Evolutionary conservation across 2,888 invertebrate species (phyloP).

Genomic region (Plagiodera versicolora): DNA sequence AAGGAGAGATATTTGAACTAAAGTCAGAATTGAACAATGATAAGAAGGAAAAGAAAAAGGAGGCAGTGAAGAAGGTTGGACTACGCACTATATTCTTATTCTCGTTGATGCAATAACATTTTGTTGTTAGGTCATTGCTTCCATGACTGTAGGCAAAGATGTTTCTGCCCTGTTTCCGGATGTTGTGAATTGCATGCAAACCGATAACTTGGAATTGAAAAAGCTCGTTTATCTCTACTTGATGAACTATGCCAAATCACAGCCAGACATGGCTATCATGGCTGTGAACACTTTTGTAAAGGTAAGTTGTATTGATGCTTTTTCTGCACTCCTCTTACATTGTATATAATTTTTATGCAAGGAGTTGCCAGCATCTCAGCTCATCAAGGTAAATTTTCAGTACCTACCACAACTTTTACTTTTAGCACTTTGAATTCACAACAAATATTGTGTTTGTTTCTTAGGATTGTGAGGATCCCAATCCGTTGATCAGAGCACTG

Average conservation of each 20-base stretch:
- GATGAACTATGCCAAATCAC: slow-evolving; percentile 99
- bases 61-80: slow-evolving; percentile 99
- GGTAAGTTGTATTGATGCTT: slow-evolving; percentile 60
- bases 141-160: slow-evolving; percentile 99
- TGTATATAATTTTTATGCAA: slow-evolving; percentile 52
- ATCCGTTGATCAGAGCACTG: slow-evolving; percentile 96
- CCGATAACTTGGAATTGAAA: slow-evolving; percentile 97
- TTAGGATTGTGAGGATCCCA: slow-evolving; percentile 99
- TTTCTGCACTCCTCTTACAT: slow-evolving; percentile 34
- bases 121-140: slow-evolving; percentile 85
- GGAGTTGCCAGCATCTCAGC: slow-evolving; percentile 69
- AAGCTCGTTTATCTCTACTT: slow-evolving; percentile 97
- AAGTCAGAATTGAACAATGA: slow-evolving; percentile 99
- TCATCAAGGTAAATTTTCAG: slow-evolving; percentile 62
- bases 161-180: slow-evolving; percentile 98
- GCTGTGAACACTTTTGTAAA: slow-evolving; percentile 99
- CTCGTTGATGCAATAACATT: too few species aligned
- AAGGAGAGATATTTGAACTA: slow-evolving; percentile 98
- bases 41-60: slow-evolving; percentile 99
- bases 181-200: slow-evolving; percentile 99
- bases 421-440: too few species aligned
- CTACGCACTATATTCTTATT: too few species aligned
- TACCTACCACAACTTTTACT: too few species aligned
- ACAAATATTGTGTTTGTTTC: slow-evolving; percentile 8
- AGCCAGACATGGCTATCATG: slow-evolving; percentile 99